Base-by-base conservation (phyloP, 2,797 vertebrate genomes). In the Neosilurus mollespiculum region DNA sequence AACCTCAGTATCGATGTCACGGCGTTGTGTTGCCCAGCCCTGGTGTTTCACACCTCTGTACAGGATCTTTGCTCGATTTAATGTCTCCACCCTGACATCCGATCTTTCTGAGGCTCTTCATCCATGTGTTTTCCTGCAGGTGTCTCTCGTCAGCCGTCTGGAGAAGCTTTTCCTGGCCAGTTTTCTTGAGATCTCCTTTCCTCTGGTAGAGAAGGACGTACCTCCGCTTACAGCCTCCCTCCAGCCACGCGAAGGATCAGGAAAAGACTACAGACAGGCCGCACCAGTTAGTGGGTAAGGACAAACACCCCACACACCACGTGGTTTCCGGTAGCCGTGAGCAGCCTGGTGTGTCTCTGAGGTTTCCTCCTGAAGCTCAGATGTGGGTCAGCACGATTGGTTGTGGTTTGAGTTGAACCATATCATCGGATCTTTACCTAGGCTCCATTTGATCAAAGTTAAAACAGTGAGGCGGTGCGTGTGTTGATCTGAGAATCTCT, bases 141-240 rank as follows among this genome's bases (percentile, higher is more conserved):
- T 90, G 89, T 90, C 89, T 2, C 93, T 97, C 89, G 90, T 94
- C 85, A 92, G 92, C 88, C 96, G 96, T 22, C 91, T 99, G 92
- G 95, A 97, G 90, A 93, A 91, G 91, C 92, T 99, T 88, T 97
- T 99, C 87, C 94, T 95, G 92, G 91, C 88, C 79, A 96, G 94
- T 92, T 99, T 99, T 92, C 96, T 96, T 86, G 92, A 91, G 66
- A 78, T 92, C 3, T 88, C 91, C 59, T 85, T 91, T 81, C 70
- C 87, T 87, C 89, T 87, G 79, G 69, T 92, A 82, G 93, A 94
- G 85, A 94, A 95, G 76, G 90, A 93, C 83, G 93, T 97, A 83
- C 83, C 82, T 81, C 91, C 95, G 12, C 94, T 99, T 84, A 92
- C 90, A 88, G 76, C 83, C 73, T 93, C 97, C 87, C 92, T 99